These are phyloP conservation scores for Pissodes strobi DNA, from an alignment of 1,140 invertebrate species.

Conservation along the genomic window DNA sequence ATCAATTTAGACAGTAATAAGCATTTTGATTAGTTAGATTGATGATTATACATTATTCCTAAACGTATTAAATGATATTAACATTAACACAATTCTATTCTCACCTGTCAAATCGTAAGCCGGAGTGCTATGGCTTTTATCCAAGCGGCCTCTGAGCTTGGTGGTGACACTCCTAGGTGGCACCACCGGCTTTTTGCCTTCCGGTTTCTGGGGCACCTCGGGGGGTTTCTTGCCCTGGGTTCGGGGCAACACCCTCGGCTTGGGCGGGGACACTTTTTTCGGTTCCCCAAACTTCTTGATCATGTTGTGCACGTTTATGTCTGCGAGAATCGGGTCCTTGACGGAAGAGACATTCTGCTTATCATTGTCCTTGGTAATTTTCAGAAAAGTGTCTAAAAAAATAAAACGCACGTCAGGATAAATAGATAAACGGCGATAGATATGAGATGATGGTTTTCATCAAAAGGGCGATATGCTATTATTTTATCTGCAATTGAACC, in stretches of 20 bases:
- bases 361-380: background rate
- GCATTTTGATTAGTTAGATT: too few species aligned
- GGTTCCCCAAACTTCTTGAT: constrained; percentile 51
- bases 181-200: constrained; percentile 48
- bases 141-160: constrained; percentile 62
- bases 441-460: too few species aligned
- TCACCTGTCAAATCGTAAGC: constrained; percentile 68
- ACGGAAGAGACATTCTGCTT: background rate
- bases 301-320: constrained; percentile 53
- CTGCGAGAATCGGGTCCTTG: constrained; percentile 45
- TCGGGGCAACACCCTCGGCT: constrained; percentile 46
- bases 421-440: too few species aligned
- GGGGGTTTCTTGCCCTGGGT: constrained; percentile 45
- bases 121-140: constrained; percentile 78
- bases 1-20: too few species aligned
- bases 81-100: background rate
- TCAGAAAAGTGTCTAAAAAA: background rate
- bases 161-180: constrained; percentile 48
- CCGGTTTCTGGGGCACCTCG: constrained; percentile 51
- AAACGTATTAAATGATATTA: background rate
- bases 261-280: constrained; percentile 25
- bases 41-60: too few species aligned
- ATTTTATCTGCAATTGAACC: too few species aligned
- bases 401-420: too few species aligned
- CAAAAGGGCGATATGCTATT: too few species aligned